phyloP scores from a whole-genome alignment of 1,140 invertebrate species.

The Cepaea nemoralis region DNA sequence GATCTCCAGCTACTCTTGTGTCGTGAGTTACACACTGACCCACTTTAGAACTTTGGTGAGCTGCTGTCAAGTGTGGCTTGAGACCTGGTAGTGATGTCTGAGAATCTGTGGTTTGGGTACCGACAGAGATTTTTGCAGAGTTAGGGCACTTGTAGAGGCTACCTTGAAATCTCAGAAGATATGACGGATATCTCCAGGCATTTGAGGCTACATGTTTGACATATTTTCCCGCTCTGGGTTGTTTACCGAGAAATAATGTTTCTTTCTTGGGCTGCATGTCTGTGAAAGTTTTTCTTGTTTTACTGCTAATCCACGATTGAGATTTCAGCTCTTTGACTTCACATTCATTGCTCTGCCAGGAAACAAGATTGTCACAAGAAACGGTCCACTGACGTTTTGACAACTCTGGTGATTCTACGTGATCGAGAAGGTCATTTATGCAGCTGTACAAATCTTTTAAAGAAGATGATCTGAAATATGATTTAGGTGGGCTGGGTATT shows the following conservation, averaged over 20 bases:
- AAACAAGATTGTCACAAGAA: neutral
- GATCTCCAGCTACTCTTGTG: neutral
- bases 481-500: neutral
- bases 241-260: neutral
- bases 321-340: neutral
- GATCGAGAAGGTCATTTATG: neutral
- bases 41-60: neutral
- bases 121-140: neutral
- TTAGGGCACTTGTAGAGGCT: neutral
- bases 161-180: neutral
- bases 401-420: neutral
- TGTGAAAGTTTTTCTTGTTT: neutral
- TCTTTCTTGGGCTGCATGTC: neutral
- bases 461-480: slow-evolving; percentile 3
- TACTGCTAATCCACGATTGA: neutral
- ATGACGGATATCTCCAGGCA: neutral
- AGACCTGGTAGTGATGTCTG: neutral
- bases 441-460: slow-evolving; percentile 14
- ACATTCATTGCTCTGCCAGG: neutral
- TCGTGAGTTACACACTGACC: neutral
- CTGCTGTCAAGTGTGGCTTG: neutral
- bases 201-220: slow-evolving; percentile 1
- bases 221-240: neutral
- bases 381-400: neutral
- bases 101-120: slow-evolving; percentile 16